Base-by-base conservation (phyloP, 1,140 invertebrate genomes). In the Meloidogyne hapla region DNA sequence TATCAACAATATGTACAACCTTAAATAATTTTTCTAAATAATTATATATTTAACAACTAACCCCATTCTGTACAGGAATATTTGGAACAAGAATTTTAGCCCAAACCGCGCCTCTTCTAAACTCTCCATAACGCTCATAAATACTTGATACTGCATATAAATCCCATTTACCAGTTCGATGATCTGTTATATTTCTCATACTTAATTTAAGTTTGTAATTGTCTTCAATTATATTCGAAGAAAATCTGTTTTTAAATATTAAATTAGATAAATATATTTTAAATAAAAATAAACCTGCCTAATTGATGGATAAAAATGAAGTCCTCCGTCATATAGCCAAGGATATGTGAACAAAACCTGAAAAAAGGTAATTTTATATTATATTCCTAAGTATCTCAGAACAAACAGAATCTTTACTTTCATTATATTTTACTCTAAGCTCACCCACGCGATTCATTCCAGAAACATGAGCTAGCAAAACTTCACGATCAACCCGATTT, bases 1-100 rank as follows among this genome's bases (percentile, higher is more conserved):
- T 87, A 71, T 87, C 85, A 28, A 87, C 77, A n/a, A 87, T 85
- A 62, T 87, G 85, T 0, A 83, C 85, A n/a, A 87, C 48, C 48
- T 56, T n/a, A 8, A 56, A 56, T 5, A 15, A 56, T 6, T 5
- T 56, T 56, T 56, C 0, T 18, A 56, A n/a, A 15, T 15, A 45
- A 45, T 15, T 45, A 15, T 15, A 45, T 2, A 15, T n/a, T n/a
- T n/a, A 18, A 18, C 15, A 48, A 48, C 15, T 1, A 56, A 56
- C 85, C 15, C 85, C 85, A 64, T 87, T 87, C 71, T 87, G 85
- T 13, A 88, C 84, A 0, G 85, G 85, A 70, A 87, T 87, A 69
- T 87, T 87, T 10, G 85, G 86, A 12, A 87, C 86, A 2, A 87
- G 38, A 26, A 87, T 83, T 72, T 87, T 87, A 4, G 84, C 85